Evolutionary conservation across 37 sponge, comb jelly and placozoan species (phyloP), one percentile per base, ranked within the genome.

Genomic region (Aplysina aerophoba): DNA sequence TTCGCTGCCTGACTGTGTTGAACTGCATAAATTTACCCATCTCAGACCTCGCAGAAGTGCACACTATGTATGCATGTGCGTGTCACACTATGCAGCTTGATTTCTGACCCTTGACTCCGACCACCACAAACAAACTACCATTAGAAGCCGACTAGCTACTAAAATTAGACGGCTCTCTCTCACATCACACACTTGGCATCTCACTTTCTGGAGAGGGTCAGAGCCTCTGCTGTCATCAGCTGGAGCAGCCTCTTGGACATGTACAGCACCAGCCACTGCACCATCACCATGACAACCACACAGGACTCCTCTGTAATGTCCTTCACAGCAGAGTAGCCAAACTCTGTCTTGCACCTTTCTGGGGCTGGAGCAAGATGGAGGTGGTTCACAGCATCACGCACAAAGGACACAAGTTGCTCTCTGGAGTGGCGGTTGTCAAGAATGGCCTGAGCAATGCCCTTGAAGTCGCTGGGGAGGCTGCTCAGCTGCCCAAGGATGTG

Each of bases 191-290:
- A n/a, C n/a, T n/a, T n/a, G n/a, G n/a, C n/a, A n/a, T n/a, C n/a
- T n/a, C n/a, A 64, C 69, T 39, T 67, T 66, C 72, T 65, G 59
- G 60, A 19, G 15, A 80, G 28, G 5, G 85, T 83, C 12, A 91
- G 85, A 28, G 85, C 92, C 44, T 91, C 92, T 19, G 92, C 88
- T 20, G 85, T 78, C 74, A 83, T 68, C 8, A 91, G 79, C 56
- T 91, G 85, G 34, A 91, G 79, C 38, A 91, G 85, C 24, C 81
- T 40, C 50, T 72, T 73, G 53, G 64, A 78, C 75, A 88, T 74
- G 38, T 85, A 85, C 57, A 37, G 16, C 2, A 85, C 85, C 55
- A 89, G 73, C 72, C 79, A 87, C 53, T 85, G 86, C n/a, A 91
- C 81, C 19, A 81, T 71, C 31, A 84, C 73, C 56, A 71, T 58